Conservation (phyloP, 2,797 vertebrate genomes). For the Brachyalestes nurse region DNA sequence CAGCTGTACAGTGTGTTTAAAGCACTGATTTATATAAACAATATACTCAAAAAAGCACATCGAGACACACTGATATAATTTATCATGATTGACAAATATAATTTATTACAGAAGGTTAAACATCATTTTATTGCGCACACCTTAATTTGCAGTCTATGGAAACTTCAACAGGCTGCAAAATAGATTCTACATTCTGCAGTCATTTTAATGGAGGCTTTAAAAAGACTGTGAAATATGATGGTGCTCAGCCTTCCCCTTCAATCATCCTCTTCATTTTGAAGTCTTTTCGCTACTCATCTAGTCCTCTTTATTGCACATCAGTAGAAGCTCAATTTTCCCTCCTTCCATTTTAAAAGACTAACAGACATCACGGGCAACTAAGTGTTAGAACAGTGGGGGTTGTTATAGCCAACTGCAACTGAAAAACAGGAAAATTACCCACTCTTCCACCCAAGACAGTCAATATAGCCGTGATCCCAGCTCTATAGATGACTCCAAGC, state of each 20-base stretch:
- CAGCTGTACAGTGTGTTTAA: too few species aligned
- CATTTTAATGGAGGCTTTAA: background rate
- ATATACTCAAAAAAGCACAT: too few species aligned
- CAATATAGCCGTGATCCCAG: background rate
- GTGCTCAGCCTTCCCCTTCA: background rate
- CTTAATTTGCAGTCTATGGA: too few species aligned
- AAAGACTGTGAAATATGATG: background rate
- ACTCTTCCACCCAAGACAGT: background rate
- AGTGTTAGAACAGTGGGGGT: background rate
- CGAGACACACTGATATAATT: too few species aligned
- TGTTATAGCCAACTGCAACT: background rate
- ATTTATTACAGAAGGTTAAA: too few species aligned
- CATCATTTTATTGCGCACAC: too few species aligned
- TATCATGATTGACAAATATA: too few species aligned
- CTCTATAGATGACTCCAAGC: background rate
- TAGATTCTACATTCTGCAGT: background rate
- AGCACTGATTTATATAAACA: too few species aligned
- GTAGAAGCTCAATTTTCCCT: background rate
- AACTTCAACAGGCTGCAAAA: background rate
- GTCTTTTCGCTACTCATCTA: background rate
- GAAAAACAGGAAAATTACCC: slow-evolving; percentile 19
- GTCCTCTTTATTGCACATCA: background rate
- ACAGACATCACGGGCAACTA: background rate
- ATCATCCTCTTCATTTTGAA: background rate
- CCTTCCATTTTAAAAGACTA: background rate